Base-by-base conservation (phyloP, 2,113 vertebrate genomes). In the Dunckerocampus dactyliophorus region DNA sequence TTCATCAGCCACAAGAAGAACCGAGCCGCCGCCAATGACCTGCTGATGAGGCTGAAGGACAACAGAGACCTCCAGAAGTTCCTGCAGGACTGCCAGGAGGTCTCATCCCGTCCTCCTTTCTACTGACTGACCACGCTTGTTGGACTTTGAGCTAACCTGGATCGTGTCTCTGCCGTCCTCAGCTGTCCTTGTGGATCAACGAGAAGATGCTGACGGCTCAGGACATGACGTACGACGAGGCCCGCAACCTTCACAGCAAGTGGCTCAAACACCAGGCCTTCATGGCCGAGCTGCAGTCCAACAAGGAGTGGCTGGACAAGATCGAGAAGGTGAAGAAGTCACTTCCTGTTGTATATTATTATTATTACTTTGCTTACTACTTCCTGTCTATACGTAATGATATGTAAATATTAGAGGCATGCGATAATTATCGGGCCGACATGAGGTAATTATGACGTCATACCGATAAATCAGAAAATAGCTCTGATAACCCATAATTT, bases 151-250 rank as follows among this genome's bases (percentile, higher is more conserved):
- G 19, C 0, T 65, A 0, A 8, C 14, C 2, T 8, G 31, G 0
- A 8, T 49, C 6, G 7, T 12, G 3, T 6, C 1, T 53, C 16
- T 92, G 47, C 7, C 20, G 24, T 64, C 42, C 75, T 20, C 76
- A 99, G 97, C 91, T 99, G 55, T 93, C 93, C 0, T 91, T 99
- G 57, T 99, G 97, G 97, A 96, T 97, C 89, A 98, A 94, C 56
- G 97, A 99, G 82, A 99, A 99, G 89, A 99, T 99, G 97, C 92
- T 99, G 62, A 98, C 97, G 0, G 97, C 97, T 20, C 96, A 98
- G 88, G 97, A 99, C 87, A 96, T 98, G 97, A 92, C 95, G 7
- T 99, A 99, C 0, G 97, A 99, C 0, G 97, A 98, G 89, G 97
- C 97, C n/a, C 92, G 97, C 65, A 99, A 99, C 85, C 91, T 99